Conservation (phyloP, 2,113 vertebrate species). For the Pithys albifrons region DNA sequence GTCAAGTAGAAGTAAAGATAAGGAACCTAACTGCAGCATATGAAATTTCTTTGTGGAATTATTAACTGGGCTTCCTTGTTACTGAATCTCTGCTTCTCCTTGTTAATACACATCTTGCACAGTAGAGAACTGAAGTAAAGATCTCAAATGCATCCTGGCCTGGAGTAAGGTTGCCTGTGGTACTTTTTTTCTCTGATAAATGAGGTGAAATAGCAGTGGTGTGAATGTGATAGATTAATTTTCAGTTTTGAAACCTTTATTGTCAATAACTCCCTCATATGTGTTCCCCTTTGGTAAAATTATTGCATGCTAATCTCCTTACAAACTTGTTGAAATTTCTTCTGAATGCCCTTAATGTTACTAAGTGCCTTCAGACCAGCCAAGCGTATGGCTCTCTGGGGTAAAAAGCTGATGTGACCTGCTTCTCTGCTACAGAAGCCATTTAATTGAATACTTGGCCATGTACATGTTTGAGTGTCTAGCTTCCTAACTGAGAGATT, state of each 20-base stretch:
- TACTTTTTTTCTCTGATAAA: background rate
- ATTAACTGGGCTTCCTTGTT: background rate
- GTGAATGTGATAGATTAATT: background rate
- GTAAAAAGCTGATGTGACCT: background rate
- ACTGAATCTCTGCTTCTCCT: background rate
- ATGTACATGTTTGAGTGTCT: background rate
- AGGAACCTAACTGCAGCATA: background rate
- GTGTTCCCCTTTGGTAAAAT: background rate
- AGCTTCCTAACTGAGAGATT: background rate
- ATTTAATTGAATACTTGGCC: background rate
- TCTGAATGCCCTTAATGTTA: background rate
- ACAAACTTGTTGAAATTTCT: background rate
- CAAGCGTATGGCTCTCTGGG: background rate
- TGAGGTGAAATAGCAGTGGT: background rate
- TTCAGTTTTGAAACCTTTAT: background rate
- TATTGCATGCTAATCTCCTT: background rate
- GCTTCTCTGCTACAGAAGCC: background rate
- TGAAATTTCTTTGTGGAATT: background rate
- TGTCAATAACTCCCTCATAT: rapidly evolving
- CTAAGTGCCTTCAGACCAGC: background rate
- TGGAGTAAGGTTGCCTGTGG: background rate
- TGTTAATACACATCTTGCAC: background rate
- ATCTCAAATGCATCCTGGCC: background rate
- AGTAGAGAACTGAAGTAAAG: background rate
- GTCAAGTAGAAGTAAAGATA: background rate